Conservation (phyloP, 2,797 vertebrate genomes). For the Poecilia velifera region DNA sequence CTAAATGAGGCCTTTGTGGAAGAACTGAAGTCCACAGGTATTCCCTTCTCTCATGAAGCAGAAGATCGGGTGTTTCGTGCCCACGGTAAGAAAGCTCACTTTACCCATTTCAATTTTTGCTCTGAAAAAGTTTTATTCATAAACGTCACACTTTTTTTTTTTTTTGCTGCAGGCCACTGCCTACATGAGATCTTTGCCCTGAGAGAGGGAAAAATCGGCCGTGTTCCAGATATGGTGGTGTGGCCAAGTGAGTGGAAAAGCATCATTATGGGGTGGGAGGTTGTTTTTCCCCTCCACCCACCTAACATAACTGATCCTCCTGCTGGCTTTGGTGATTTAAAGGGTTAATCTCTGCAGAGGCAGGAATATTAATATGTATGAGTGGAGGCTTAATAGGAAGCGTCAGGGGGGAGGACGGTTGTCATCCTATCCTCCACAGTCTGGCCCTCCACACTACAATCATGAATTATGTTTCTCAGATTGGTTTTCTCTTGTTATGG, state of each 20-base stretch:
- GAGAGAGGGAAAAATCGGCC: slow-evolving; percentile 93
- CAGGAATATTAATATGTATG: slow-evolving; percentile 82
- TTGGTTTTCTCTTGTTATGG: slow-evolving; percentile 73
- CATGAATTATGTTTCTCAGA: slow-evolving; percentile 76
- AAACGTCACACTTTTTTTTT: too few relatives aligned
- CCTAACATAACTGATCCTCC: slow-evolving; percentile 34
- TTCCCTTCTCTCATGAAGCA: slow-evolving; percentile 89
- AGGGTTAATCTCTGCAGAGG: slow-evolving; percentile 77
- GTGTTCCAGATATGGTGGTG: slow-evolving; percentile 94
- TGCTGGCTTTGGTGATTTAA: slow-evolving; percentile 65
- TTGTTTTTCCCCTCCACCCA: slow-evolving; percentile 40
- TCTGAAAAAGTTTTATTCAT: neutral
- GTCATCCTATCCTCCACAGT: slow-evolving; percentile 68
- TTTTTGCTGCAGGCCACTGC: slow-evolving; percentile 89
- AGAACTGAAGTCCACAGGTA: slow-evolving; percentile 88
- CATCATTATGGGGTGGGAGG: neutral
- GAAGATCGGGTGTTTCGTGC: slow-evolving; percentile 94
- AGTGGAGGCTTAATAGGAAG: slow-evolving; percentile 78
- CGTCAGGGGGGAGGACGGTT: slow-evolving; percentile 68
- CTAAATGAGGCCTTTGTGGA: slow-evolving; percentile 91
- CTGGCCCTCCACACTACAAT: slow-evolving; percentile 50
- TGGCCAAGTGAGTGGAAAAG: slow-evolving; percentile 93
- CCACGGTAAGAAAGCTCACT: slow-evolving; percentile 86
- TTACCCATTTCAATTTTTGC: neutral
- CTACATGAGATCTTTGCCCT: slow-evolving; percentile 96